Conservation (phyloP, 2,113 vertebrate genomes). For the Accipiter virgatus region DNA sequence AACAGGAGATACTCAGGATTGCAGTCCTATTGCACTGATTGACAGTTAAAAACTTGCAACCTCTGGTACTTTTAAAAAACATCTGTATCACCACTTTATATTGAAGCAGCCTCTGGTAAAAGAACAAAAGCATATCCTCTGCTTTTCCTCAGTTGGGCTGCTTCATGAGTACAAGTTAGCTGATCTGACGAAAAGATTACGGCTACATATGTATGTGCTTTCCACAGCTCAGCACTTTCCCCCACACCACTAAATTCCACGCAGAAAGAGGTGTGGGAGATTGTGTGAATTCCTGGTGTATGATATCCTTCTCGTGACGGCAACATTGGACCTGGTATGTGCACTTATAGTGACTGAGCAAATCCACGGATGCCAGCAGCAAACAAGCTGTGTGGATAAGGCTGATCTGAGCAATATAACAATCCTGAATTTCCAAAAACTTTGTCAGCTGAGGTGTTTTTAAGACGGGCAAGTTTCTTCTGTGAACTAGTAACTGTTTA, state of each 20-base stretch:
- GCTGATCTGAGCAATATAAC: not conserved
- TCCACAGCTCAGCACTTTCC: not conserved
- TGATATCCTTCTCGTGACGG: not conserved
- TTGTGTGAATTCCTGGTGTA: not conserved
- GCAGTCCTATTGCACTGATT: fast-evolving
- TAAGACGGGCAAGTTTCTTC: not conserved
- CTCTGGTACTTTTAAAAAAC: not conserved
- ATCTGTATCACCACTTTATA: not conserved
- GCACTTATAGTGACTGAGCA: not conserved
- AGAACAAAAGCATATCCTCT: not conserved
- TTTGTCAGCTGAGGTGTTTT: not conserved
- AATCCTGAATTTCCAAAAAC: not conserved
- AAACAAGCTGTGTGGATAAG: not conserved
- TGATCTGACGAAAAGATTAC: not conserved
- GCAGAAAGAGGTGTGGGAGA: not conserved
- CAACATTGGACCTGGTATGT: not conserved
- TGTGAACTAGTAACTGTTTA: not conserved
- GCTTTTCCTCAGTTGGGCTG: not conserved
- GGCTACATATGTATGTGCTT: not conserved
- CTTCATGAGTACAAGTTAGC: not conserved
- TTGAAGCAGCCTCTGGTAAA: not conserved
- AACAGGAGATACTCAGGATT: not conserved
- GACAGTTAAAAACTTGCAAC: fast-evolving
- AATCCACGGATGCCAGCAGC: not conserved
- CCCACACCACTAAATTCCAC: not conserved